Evolutionary conservation across 2,113 vertebrate species (phyloP).

Genomic region (Gadus chalcogrammus): DNA sequence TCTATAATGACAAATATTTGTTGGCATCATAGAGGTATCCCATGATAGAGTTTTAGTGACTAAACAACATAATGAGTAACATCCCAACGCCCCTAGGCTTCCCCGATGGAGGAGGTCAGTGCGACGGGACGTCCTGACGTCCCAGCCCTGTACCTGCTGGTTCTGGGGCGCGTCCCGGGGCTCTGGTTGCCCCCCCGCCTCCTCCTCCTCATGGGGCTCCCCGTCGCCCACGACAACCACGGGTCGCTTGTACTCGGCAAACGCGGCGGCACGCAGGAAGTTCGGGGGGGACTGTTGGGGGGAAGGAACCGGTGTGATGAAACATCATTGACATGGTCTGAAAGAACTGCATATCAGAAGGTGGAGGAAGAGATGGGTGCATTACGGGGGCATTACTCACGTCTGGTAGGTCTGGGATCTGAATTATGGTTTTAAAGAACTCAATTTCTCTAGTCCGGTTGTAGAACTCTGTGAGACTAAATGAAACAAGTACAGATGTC

Average conservation of each 20-base stretch:
- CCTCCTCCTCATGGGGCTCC: conserved; percentile 46
- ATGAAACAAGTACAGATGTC: neutral
- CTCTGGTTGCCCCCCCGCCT: conserved; percentile 51
- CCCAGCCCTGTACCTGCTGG: conserved; percentile 33
- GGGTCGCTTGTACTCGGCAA: conserved; percentile 87
- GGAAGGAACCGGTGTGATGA: neutral
- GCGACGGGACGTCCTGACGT: no score
- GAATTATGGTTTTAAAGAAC: conserved; percentile 90
- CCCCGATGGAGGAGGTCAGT: no score
- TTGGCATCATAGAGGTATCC: neutral
- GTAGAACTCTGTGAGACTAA: conserved; percentile 88
- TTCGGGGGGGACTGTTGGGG: conserved; percentile 84
- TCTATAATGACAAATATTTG: neutral
- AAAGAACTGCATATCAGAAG: neutral
- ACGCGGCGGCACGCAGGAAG: conserved; percentile 88
- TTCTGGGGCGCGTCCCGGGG: conserved; percentile 21
- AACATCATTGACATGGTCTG: neutral
- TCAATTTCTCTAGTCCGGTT: conserved; percentile 90
- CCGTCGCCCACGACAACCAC: conserved; percentile 83
- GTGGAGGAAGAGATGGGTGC: no score
- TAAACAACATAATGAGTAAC: no score
- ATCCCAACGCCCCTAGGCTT: no score
- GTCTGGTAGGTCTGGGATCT: conserved; percentile 92
- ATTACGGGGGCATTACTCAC: conserved; percentile 63
- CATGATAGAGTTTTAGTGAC: no score